phyloP scores from a whole-genome alignment of 2,113 vertebrate genomes.

The Calyptommatus sinebrachiatus region DNA sequence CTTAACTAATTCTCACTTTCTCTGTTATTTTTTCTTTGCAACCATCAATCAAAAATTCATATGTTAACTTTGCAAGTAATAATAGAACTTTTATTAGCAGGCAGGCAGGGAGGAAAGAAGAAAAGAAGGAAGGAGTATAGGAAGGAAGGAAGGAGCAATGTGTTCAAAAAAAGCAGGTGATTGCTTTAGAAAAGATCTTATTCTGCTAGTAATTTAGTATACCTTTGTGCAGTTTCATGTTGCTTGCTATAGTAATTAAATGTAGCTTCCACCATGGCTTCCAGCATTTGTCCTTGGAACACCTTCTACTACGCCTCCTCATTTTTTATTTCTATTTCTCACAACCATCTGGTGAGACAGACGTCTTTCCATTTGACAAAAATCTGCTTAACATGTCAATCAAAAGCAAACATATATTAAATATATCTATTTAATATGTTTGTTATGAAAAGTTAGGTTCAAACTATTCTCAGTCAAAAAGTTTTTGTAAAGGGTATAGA shows the following conservation, averaged over 20 bases:
- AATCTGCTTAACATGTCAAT: slow-evolving; percentile 9
- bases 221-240: background rate
- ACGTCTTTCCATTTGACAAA: background rate
- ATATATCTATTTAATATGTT: background rate
- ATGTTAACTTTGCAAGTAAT: background rate
- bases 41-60: background rate
- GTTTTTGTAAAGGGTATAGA: background rate
- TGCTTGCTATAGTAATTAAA: background rate
- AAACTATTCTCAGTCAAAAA: background rate
- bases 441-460: background rate
- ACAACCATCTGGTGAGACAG: background rate
- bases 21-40: background rate
- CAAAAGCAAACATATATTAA: slow-evolving; percentile 10
- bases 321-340: slow-evolving; percentile 7
- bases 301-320: background rate
- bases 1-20: too few species aligned
- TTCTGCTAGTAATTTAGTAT: background rate
- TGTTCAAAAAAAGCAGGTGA: too few species aligned
- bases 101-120: too few species aligned
- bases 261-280: background rate
- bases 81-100: background rate
- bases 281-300: slow-evolving; percentile 24
- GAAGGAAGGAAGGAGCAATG: too few species aligned
- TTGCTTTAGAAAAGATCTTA: background rate
- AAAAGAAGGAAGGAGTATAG: too few species aligned